Evolutionary conservation across 2,113 vertebrate genomes (phyloP).

Genomic region (Aleadryas rufinucha): DNA sequence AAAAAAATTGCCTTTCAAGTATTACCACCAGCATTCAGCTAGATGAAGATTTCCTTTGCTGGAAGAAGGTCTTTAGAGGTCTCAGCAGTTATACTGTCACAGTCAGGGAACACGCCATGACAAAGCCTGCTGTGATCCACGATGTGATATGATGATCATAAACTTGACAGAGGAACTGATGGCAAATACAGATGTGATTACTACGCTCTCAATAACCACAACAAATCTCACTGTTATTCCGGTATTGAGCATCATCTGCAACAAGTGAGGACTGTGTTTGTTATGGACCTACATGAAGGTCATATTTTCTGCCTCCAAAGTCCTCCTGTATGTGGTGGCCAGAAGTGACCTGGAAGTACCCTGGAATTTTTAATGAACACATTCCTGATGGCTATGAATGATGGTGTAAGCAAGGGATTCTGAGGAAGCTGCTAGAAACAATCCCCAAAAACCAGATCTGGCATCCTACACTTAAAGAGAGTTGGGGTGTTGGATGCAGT

Average conservation of each 20-base stretch:
- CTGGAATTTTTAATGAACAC: background rate
- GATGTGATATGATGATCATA: background rate
- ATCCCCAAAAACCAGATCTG: background rate
- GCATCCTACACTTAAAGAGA: background rate
- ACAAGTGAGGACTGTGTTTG: background rate
- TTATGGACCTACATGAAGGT: background rate
- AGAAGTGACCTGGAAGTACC: background rate
- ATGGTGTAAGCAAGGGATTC: background rate
- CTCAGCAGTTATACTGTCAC: background rate
- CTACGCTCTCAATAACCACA: background rate
- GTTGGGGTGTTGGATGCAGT: background rate
- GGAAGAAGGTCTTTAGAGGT: background rate
- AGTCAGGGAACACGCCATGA: background rate
- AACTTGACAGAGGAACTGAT: background rate
- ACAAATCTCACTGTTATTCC: background rate
- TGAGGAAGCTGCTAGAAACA: background rate
- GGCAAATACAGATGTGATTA: background rate
- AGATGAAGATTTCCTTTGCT: background rate
- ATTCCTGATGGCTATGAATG: background rate
- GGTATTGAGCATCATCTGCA: background rate
- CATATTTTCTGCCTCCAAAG: background rate
- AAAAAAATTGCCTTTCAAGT: background rate
- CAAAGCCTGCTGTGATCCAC: background rate
- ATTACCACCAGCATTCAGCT: background rate
- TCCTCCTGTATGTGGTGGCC: background rate